Evolutionary conservation across 2,888 invertebrate species (phyloP).

Genomic region (Stomorhina lunata): DNA sequence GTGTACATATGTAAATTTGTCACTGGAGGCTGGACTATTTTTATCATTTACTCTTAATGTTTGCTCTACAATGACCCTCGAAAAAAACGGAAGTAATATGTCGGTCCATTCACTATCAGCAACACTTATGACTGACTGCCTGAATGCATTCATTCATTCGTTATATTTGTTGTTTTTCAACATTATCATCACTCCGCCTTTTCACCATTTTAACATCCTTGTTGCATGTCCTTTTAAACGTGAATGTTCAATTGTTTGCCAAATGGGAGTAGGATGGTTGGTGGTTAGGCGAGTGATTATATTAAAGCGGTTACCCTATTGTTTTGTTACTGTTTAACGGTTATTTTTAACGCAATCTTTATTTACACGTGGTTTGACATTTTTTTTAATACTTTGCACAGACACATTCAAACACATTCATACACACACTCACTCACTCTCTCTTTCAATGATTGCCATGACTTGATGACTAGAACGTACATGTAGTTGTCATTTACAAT

Average conservation of each 20-base stretch:
- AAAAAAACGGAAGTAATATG: slow-evolving; percentile 47
- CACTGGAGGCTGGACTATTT: neutral
- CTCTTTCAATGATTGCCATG: neutral
- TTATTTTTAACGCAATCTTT: slow-evolving; percentile 60
- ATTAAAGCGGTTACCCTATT: slow-evolving; percentile 15
- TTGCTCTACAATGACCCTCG: slow-evolving; percentile 26
- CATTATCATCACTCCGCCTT: slow-evolving; percentile 47
- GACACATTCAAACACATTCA: slow-evolving; percentile 1
- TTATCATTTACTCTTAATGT: slow-evolving; percentile 18
- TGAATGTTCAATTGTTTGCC: neutral
- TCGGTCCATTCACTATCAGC: slow-evolving; percentile 56
- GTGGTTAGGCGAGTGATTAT: neutral
- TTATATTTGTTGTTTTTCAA: slow-evolving; percentile 39
- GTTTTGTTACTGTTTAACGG: slow-evolving; percentile 16
- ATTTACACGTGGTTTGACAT: slow-evolving; percentile 63
- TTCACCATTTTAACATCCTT: too few relatives aligned
- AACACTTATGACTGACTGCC: slow-evolving; percentile 63
- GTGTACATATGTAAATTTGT: neutral
- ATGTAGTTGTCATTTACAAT: slow-evolving; percentile 53
- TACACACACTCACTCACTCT: neutral
- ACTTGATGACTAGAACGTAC: neutral
- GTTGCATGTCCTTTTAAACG: neutral
- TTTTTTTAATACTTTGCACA: slow-evolving; percentile 26
- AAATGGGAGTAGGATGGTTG: neutral
- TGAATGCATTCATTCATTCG: too few relatives aligned